Conservation (phyloP, 2,113 vertebrate species). For the Haemorhous mexicanus region DNA sequence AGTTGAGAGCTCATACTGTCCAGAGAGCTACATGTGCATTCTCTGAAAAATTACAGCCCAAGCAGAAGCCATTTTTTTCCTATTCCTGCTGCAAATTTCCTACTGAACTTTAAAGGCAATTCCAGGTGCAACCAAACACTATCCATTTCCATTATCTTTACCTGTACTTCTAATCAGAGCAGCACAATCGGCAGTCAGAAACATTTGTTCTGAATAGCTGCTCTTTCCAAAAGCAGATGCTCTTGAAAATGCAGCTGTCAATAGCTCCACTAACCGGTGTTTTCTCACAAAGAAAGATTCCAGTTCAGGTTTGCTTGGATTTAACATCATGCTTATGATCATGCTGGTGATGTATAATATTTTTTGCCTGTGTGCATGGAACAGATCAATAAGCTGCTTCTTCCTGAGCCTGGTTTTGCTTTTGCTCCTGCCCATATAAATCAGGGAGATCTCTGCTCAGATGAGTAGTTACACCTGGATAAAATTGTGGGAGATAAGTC, state of each 20-base stretch:
- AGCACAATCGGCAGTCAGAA: not conserved
- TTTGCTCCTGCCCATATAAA: conserved; percentile 10
- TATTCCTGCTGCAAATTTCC: not conserved
- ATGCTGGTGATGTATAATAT: conserved; percentile 7
- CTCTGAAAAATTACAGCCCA: conserved; percentile 41
- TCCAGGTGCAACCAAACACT: not conserved
- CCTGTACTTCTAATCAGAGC: not conserved
- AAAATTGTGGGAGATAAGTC: not conserved
- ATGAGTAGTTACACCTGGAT: conserved; percentile 8
- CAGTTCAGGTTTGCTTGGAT: conserved; percentile 34
- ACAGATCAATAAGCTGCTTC: conserved; percentile 44
- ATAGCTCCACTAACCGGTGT: conserved; percentile 4
- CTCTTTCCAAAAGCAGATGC: conserved; percentile 49
- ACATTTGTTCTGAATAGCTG: conserved; percentile 43
- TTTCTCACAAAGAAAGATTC: conserved; percentile 59
- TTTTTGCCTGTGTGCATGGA: conserved; percentile 13
- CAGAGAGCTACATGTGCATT: not conserved
- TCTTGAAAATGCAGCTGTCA: conserved; percentile 34
- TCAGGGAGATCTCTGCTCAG: conserved; percentile 10
- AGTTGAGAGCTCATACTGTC: conserved; percentile 12
- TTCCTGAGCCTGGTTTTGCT: conserved; percentile 14
- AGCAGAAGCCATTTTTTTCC: not conserved
- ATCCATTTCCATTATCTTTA: not conserved
- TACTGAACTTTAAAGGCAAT: conserved; percentile 32
- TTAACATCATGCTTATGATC: conserved; percentile 30